Evolutionary conservation across 2,888 invertebrate genomes (phyloP), one percentile per base, ranked within the genome.

Genomic region (Rutpela maculata): DNA sequence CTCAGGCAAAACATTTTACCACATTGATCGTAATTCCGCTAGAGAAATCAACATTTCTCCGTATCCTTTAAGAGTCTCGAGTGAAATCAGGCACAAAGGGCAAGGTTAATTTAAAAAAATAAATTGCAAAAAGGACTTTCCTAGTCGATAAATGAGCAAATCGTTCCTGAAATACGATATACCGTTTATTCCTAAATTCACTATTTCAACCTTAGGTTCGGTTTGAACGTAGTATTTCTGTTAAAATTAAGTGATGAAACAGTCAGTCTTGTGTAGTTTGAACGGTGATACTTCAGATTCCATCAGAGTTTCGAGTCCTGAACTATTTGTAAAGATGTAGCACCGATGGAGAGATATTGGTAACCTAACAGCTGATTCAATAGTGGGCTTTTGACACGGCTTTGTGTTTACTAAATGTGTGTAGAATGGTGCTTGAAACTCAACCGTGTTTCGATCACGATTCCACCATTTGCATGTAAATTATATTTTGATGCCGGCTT

Each of bases 321-420:
- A 66, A 56, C 76, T 66, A 70, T 77, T 81, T 76, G 75, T 68
- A 67, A 75, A 73, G 75, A 80, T 78, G 65, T 12, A 75, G 75
- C 38, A 57, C 67, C 69, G 71, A 76, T 74, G 74, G 76, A 75
- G 78, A 76, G 75, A 76, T 81, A 81, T 79, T 71, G 76, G 70
- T 77, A 77, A 75, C 75, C 76, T 71, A 75, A 78, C 81, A 81
- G 81, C 77, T 82, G 81, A 82, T 85, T 82, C 80, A 81, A 80
- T 81, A 80, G 77, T 70, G 76, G 72, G 78, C 75, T 82, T 83
- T 81, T 82, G 83, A 82, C 82, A 80, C 80, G 81, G 79, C 80
- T 81, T 83, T 80, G 81, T 81, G 82, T 84, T 85, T 83, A 80
- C 82, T 83, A 81, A 84, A 84, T 83, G 81, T 80, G 83, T 80